Evolutionary conservation across 2,797 vertebrate species (phyloP), one percentile per base, ranked within the genome.

Genomic region (Cryptoprocta ferox): DNA sequence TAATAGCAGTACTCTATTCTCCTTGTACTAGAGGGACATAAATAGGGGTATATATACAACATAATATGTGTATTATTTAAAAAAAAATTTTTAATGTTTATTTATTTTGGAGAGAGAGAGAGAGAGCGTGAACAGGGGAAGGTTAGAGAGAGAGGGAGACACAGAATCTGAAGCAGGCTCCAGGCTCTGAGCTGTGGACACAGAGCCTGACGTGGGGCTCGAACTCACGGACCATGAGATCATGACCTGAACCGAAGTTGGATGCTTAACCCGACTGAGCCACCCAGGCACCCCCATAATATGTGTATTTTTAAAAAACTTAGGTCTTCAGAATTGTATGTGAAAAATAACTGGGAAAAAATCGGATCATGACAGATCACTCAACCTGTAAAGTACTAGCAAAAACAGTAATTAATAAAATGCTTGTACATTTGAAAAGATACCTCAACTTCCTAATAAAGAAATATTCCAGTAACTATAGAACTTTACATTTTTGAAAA

Each of bases 361-460:
- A 35, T 56, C 91, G 30, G 5, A 39, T 82, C 28, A 78, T 66
- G 48, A 35, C 56, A 78, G 82, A 65, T 6, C 30, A 59, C 35
- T 89, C 48, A 82, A 42, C 21, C n/a, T 87, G 2, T 75, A 48
- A 78, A 89, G 42, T 65, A 39, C n/a, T 68, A 78, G 70, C 13
- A 87, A 63, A 92, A 79, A 35, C 18, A 81, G 8, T 61, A 86
- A 16, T 65, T 94, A 91, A 32, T 91, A 75, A 92, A 92, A 87
- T 90, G 3, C 68, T 70, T 63, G 28, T 18, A 59, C 15, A 12
- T 93, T 95, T 95, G n/a, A 85, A 92, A 89, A 83, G 28, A 15
- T 66, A 30, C 0, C 9, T 89, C 90, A 80, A 56, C 26, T 87
- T 94, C 56, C 35, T 95, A 56, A 56, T 68, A 68, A 94, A 68